Evolutionary conservation across 2,888 invertebrate genomes (phyloP).

Genomic region (Dasysyrphus albostriatus): DNA sequence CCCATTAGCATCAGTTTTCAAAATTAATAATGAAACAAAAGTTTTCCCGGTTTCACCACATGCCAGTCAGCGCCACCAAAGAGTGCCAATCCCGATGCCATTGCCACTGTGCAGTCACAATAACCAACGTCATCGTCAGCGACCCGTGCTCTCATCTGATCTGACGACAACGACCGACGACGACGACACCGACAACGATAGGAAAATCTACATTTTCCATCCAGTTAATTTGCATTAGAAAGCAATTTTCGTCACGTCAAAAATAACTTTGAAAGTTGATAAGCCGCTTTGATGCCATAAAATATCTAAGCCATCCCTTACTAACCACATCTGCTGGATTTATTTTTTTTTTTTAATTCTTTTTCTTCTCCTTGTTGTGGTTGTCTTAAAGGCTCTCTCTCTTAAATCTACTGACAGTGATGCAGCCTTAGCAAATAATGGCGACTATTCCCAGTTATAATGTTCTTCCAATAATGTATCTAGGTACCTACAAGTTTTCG

Average conservation of each 20-base stretch:
- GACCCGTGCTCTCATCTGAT: not conserved
- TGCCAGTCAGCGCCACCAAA: slow-evolving; percentile 49
- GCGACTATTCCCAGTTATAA: not conserved
- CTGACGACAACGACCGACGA: slow-evolving; percentile 11
- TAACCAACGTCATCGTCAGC: slow-evolving; percentile 27
- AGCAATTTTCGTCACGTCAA: slow-evolving; percentile 76
- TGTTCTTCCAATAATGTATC: not conserved
- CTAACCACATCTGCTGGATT: slow-evolving; percentile 33
- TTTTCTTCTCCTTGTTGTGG: not conserved
- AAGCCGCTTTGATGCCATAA: slow-evolving; percentile 73
- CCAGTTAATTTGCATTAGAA: slow-evolving; percentile 75
- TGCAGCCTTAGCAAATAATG: not conserved
- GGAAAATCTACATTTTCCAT: slow-evolving; percentile 71
- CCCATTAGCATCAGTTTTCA: slow-evolving; percentile 50
- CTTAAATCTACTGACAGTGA: not conserved
- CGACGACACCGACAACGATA: not conserved
- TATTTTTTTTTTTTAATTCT: slow-evolving; percentile 10
- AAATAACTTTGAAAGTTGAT: slow-evolving; percentile 75
- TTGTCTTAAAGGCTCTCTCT: not conserved
- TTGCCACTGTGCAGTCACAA: slow-evolving; percentile 8
- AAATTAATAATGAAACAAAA: slow-evolving; percentile 75
- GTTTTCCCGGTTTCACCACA: slow-evolving; percentile 69
- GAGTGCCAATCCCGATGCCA: slow-evolving; percentile 41
- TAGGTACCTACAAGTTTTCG: not conserved
- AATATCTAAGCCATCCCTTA: slow-evolving; percentile 48